These are phyloP conservation scores for Siphonodentalium dalli DNA, from an alignment of 2,888 invertebrate genomes.

Conservation along the genomic window DNA sequence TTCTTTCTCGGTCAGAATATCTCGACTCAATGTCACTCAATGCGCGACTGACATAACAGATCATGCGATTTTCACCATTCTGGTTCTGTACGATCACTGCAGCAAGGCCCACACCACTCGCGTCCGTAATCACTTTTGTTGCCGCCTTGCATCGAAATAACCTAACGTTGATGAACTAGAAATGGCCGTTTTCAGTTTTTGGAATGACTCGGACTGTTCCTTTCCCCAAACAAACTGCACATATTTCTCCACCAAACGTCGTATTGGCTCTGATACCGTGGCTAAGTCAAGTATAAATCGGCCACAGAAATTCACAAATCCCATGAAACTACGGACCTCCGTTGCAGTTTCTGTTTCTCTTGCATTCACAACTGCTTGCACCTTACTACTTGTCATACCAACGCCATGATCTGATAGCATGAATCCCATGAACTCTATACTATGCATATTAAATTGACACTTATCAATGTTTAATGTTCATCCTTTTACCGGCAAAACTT, in stretches of 20 bases:
- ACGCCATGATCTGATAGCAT: slow-evolving; percentile 23
- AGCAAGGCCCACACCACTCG: slow-evolving; percentile 22
- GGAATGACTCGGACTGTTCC: too few species aligned
- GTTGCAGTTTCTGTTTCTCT: slow-evolving; percentile 20
- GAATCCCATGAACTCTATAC: slow-evolving; percentile 24
- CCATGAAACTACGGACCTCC: slow-evolving; percentile 30
- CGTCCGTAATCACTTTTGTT: slow-evolving; percentile 24
- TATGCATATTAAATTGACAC: slow-evolving; percentile 22
- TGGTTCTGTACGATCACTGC: slow-evolving; percentile 23
- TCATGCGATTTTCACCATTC: background rate
- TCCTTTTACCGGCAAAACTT: slow-evolving; percentile 13
- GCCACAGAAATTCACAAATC: slow-evolving; percentile 21
- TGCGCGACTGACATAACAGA: slow-evolving; percentile 22
- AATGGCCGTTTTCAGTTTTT: background rate
- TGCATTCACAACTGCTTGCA: slow-evolving; percentile 20
- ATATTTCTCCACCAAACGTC: background rate
- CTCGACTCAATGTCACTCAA: slow-evolving; percentile 18
- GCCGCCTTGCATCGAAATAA: slow-evolving; percentile 14
- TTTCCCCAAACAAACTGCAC: too few species aligned
- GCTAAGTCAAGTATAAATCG: slow-evolving; percentile 16
- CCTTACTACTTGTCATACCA: slow-evolving; percentile 14
- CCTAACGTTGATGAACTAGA: background rate
- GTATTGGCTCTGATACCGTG: slow-evolving; percentile 5
- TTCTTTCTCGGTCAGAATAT: slow-evolving; percentile 28
- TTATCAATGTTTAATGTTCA: slow-evolving; percentile 26